Evolutionary conservation across 2,888 invertebrate species (phyloP), one percentile per base, ranked within the genome.

Genomic region (Polydrusus tereticollis): DNA sequence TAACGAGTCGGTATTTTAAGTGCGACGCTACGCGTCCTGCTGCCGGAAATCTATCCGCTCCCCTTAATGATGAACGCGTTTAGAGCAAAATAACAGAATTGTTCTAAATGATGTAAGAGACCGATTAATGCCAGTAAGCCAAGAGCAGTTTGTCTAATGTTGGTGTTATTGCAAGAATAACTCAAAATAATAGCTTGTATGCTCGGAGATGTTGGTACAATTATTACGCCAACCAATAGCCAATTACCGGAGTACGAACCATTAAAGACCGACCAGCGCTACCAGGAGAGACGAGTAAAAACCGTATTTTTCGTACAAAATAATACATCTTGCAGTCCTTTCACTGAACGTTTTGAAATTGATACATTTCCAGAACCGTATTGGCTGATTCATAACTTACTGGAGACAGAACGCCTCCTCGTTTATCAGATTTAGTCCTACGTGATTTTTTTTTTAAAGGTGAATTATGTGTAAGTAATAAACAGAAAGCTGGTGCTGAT

Each of bases 241-340:
- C 70, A 60, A 70, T 70, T 70, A 70, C 50, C 47, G 47, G 16
- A 36, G 50, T 45, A 63, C 29, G 45, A 62, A 57, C 63, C 63
- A 69, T 69, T 69, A 69, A 45, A 38, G 45, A 64, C 47, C 58
- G 59, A 65, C 70, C 70, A 45, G 36, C 50, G 64, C 70, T 70
- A 70, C 70, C 65, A 64, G 59, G n/a, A 58, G 47, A 33, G 47
- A 50, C 58, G 58, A 50, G 47, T 47, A 65, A 70, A 65, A 57
- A 65, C 65, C 58, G 59, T 57, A 41, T 69, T 69, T 69, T 69
- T 63, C 29, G 45, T 41, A 33, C 57, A 23, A 63, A 62, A 63
- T 63, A 55, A 69, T 63, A 52, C 18, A 14, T 26, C 50, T 62
- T 47, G 16, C 16, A n/a, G 6, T 52, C 69, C 69, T 65, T 64